Percentiles rank a stretch among this genome's conserved stretches.
Conservation (phyloP, 30 jellyfish, hydroid and myxozoan species). For the Clytia hemisphaerica region DNA sequence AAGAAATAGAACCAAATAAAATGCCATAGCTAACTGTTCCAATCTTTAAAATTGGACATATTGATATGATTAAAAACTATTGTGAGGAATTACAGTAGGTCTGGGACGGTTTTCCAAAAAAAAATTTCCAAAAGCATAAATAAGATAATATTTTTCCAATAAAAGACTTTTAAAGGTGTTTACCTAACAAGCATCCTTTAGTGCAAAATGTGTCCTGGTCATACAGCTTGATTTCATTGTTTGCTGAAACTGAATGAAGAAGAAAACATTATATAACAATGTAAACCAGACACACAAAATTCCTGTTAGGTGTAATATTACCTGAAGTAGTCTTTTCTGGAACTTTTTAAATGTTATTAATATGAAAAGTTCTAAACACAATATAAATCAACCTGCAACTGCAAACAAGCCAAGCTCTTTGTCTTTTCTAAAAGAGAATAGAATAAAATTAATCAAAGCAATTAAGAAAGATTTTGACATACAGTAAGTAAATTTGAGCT, state of each 20-base stretch:
- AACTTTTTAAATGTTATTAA: no score
- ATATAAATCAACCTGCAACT: slow-evolving; percentile 35
- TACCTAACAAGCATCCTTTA: slow-evolving; percentile 56
- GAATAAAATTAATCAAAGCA: background rate
- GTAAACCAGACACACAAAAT: background rate
- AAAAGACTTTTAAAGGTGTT: no score
- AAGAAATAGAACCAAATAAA: background rate
- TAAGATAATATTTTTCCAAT: no score
- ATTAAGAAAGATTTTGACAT: no score
- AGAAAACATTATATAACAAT: background rate
- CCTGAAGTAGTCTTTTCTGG: no score
- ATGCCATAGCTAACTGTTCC: background rate
- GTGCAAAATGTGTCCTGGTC: slow-evolving; percentile 57
- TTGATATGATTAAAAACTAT: background rate
- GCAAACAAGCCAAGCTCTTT: slow-evolving; percentile 34
- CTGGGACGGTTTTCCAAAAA: no score
- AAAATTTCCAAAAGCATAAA: no score
- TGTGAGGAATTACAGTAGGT: background rate
- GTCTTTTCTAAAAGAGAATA: slow-evolving; percentile 3
- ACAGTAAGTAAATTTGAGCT: no score
- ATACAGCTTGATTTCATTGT: slow-evolving; percentile 56
- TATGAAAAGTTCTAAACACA: no score
- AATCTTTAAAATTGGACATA: background rate
- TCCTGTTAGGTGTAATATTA: no score
- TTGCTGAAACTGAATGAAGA: slow-evolving; percentile 54